Conservation (phyloP, 2,888 invertebrate species). For the Cerceris rybyensis region DNA sequence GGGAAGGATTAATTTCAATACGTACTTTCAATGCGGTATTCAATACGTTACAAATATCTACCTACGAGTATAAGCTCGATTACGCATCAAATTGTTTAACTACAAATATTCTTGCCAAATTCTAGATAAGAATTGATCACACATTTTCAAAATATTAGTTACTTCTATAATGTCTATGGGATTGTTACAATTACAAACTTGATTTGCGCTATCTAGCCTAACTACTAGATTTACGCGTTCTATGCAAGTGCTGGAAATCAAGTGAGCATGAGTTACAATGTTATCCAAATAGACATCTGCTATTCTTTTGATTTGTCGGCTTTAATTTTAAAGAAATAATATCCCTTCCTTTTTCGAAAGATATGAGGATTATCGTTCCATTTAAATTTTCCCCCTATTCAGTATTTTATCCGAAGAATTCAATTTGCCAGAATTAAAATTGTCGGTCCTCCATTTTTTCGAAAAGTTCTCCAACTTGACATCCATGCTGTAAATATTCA, state of each 20-base stretch:
- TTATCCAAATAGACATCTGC: neutral
- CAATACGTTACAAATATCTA: neutral
- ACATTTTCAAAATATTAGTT: slow-evolving; percentile 34
- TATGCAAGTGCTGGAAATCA: neutral
- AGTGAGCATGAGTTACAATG: neutral
- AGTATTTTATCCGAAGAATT: no score
- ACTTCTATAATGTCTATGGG: slow-evolving; percentile 22
- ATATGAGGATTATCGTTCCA: no score
- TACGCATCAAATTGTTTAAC: slow-evolving; percentile 44
- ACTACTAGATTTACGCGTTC: slow-evolving; percentile 16
- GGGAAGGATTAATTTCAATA: neutral
- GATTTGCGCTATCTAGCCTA: neutral
- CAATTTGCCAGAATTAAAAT: no score
- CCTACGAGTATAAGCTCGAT: slow-evolving; percentile 34
- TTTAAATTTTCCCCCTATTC: no score
- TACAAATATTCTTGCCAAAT: slow-evolving; percentile 35
- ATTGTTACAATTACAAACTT: neutral
- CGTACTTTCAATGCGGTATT: neutral
- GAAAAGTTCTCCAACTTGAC: no score
- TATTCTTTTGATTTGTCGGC: no score
- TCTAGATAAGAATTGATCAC: slow-evolving; percentile 41
- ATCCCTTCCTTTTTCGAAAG: no score
- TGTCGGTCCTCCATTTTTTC: no score
- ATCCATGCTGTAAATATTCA: no score
- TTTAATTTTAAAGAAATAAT: no score